Evolutionary conservation across 2,888 invertebrate genomes (phyloP), one percentile per base, ranked within the genome.

Genomic region (Sesia bembeciformis): DNA sequence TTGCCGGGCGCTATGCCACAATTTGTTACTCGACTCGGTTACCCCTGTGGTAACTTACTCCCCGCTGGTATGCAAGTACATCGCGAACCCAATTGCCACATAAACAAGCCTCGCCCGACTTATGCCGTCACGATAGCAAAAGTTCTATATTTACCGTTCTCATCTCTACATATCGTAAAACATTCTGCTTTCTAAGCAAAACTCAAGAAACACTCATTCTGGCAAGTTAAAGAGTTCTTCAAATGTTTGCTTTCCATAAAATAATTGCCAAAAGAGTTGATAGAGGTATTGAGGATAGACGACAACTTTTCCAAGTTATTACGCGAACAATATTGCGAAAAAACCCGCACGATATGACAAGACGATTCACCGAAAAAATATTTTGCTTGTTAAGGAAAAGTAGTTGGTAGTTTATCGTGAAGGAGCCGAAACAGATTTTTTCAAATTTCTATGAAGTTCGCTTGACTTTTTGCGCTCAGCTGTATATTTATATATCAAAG

Each of bases 11-110:
- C 74, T 68, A 75, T 67, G 76, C 74, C 78, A 76, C 81, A 84
- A 82, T 84, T 86, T 83, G 81, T 79, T 76, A 72, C 76, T 72
- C 68, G 76, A 76, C 74, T 80, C 72, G 66, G 64, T 46, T 46
- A 46, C 46, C 1, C 23, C 23, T 23, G 23, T 23, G 23, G 23
- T 23, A 23, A 23, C 23, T 23, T 23, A 23, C 23, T 23, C 23
- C 23, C 23, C 23, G 23, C 23, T 23, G 23, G 23, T 23, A 23
- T 23, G 23, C 23, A 23, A 23, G 23, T 23, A 23, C 23, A 23
- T 23, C 23, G 23, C 23, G 23, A 23, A 23, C 23, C 23, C 23
- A 23, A 23, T 23, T 23, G 23, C 23, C 23, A 23, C 23, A 23
- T 23, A 23, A 23, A 23, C 23, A 23, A 23, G 23, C 23, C 23